These are phyloP conservation scores for Zalophus californianus DNA, from an alignment of 2,797 vertebrate species.

Conservation along the genomic window DNA sequence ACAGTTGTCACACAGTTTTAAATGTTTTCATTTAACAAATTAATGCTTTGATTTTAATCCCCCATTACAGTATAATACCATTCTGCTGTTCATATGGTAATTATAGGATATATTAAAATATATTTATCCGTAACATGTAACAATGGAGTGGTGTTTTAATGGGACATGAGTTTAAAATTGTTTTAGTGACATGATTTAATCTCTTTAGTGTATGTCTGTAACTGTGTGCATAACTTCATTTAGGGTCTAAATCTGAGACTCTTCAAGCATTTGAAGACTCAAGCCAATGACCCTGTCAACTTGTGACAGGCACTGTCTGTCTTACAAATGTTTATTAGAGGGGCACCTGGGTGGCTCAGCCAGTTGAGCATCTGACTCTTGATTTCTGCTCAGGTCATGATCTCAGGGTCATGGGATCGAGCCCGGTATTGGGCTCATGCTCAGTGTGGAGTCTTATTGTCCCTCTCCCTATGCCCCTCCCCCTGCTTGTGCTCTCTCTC, in stretches of 20 bases:
- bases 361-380: too few relatives aligned
- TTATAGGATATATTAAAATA: slow-evolving; percentile 20
- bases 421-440: too few relatives aligned
- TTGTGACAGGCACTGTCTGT: background rate
- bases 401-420: too few relatives aligned
- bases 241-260: background rate
- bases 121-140: background rate
- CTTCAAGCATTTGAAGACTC: background rate
- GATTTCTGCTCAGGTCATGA: too few relatives aligned
- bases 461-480: too few relatives aligned
- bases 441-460: too few relatives aligned
- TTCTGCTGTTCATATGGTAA: slow-evolving; percentile 7
- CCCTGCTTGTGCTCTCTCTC: background rate
- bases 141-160: background rate
- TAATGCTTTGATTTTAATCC: slow-evolving; percentile 25
- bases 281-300: background rate
- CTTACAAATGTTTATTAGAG: background rate
- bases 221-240: background rate
- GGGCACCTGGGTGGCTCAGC: background rate
- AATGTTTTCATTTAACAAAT: slow-evolving; percentile 4
- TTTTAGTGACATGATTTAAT: background rate
- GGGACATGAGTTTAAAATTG: background rate
- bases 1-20: background rate
- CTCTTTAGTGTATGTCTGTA: background rate
- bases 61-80: background rate